Evolutionary conservation across 2,797 vertebrate species (phyloP), one percentile per base, ranked within the genome.

Genomic region (Sebastes cheni): DNA sequence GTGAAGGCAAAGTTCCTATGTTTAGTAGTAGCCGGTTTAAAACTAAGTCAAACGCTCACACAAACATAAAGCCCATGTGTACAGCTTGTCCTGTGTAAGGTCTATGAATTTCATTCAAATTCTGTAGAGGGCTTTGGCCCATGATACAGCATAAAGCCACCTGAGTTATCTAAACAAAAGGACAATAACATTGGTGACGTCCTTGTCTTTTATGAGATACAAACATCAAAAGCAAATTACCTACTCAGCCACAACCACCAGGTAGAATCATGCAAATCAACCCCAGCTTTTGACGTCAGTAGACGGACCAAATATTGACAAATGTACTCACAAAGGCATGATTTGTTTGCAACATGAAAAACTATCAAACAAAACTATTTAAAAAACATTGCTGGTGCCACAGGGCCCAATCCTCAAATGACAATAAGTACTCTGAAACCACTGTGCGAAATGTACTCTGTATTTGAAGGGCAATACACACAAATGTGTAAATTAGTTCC

Each of bases 171-270:
- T 16, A 61, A 78, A 80, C 81, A 86, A 72, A 82, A 64, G 54
- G 6, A 80, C 78, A 77, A 64, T 62, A 52, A 70, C 74, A 29
- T 20, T 10, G 0, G 46, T 83, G 85, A 88, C 75, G 75, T 75
- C 30, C 65, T 46, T 2, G 12, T 56, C 67, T 82, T 86, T 82
- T 82, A 79, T 87, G 20, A 56, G 20, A 69, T 5, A 52, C 36
- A 5, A 29, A 72, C 50, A 13, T 77, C 82, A 88, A 73, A 77
- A 72, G 54, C 20, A 70, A 85, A 85, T 70, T 13, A 67, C 55
- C 22, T 32, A 50, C 69, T 67, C 11, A 5, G 54, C 70, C 76
- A 56, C 55, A 72, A 66, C 36, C 54, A 56, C 36, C 10, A 39
- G 42, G 34, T 18, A 4, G 27, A 29, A 80, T 58, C 46, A 75